Percentiles rank a stretch among this genome's conserved stretches.
Evolutionary conservation across 2,113 vertebrate species (phyloP).

Genomic region (Tichodroma muraria): DNA sequence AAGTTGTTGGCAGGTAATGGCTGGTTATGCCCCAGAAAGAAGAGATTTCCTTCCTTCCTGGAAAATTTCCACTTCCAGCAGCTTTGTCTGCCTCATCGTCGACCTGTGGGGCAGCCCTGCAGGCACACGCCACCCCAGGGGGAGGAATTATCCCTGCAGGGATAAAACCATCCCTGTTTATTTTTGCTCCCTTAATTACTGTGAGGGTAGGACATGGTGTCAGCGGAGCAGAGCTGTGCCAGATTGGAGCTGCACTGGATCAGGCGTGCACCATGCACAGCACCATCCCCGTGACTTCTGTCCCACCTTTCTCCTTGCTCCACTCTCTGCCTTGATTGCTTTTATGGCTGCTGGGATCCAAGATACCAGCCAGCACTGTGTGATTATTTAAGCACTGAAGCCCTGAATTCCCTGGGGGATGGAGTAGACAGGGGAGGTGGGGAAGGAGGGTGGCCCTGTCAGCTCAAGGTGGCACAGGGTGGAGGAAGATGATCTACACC

Average conservation of each 20-base stretch:
- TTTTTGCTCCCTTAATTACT: background rate
- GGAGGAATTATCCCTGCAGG: background rate
- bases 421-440: background rate
- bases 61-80: constrained; percentile 13
- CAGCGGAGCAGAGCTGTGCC: accelerated
- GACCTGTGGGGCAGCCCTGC: background rate
- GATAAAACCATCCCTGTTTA: background rate
- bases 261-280: accelerated
- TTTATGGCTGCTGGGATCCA: background rate
- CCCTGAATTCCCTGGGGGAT: background rate
- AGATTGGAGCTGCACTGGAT: background rate
- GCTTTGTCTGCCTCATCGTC: background rate
- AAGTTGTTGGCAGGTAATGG: background rate
- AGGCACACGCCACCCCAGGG: background rate
- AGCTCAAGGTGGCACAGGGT: background rate
- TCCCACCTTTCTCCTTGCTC: background rate
- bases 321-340: background rate
- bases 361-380: accelerated
- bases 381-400: background rate
- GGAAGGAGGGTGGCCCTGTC: background rate
- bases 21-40: background rate
- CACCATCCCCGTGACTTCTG: background rate
- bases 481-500: background rate
- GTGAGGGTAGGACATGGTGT: accelerated
- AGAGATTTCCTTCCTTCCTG: background rate